Conservation (phyloP, 2,888 invertebrate genomes). For the Eristalinus aeneus region DNA sequence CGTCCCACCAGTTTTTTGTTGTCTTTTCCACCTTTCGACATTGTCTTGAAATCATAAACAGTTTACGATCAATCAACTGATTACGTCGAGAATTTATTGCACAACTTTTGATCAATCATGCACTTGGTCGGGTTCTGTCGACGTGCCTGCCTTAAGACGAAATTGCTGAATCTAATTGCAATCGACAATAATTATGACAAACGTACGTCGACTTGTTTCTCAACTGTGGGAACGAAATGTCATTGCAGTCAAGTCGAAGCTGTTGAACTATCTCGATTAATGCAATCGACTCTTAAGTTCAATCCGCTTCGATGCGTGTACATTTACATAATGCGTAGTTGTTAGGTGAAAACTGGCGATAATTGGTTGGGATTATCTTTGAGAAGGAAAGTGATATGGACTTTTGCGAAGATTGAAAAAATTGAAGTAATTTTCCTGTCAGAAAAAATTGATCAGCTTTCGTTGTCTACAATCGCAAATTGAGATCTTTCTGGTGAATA, state of each 20-base stretch:
- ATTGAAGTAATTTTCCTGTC: no score
- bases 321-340: not conserved
- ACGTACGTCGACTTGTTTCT: not conserved
- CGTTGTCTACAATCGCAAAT: no score
- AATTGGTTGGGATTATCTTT: not conserved
- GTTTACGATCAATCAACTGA: not conserved
- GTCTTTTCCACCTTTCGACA: not conserved
- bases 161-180: not conserved
- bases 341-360: not conserved
- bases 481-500: no score
- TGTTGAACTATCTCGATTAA: not conserved
- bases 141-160: not conserved
- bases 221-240: not conserved
- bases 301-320: not conserved
- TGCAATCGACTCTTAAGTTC: not conserved
- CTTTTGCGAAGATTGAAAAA: not conserved
- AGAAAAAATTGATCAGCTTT: no score
- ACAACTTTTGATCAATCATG: not conserved
- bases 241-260: not conserved
- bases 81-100: not conserved
- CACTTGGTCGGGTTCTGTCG: not conserved
- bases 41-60: not conserved
- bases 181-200: not conserved
- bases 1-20: not conserved
- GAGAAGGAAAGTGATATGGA: not conserved